phyloP scores from a whole-genome alignment of 1,140 invertebrate species.

The Apolygus lucorum region DNA sequence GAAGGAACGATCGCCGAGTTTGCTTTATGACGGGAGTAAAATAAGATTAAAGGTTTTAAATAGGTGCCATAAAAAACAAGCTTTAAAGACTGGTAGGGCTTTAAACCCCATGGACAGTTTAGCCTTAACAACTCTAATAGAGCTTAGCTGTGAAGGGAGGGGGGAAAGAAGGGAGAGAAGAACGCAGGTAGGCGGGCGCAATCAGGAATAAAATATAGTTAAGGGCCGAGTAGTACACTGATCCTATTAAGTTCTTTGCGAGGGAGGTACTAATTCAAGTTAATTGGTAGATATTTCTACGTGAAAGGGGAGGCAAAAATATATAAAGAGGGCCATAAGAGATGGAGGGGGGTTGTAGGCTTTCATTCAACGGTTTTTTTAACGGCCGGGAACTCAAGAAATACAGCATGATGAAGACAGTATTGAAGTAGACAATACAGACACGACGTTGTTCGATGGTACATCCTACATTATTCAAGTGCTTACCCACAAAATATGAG shows the following conservation, averaged over 20 bases:
- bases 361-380: too few species aligned
- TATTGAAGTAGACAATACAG: too few species aligned
- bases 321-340: too few species aligned
- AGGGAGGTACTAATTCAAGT: conserved; percentile 11
- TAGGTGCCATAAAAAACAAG: conserved; percentile 18
- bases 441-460: too few species aligned
- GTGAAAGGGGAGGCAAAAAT: too few species aligned
- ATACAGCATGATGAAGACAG: too few species aligned
- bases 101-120: conserved; percentile 3
- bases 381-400: too few species aligned
- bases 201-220: conserved; percentile 23
- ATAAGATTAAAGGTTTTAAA: conserved; percentile 20
- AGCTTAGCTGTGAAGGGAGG: conserved; percentile 2
- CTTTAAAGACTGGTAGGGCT: conserved; percentile 5
- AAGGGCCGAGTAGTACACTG: background rate
- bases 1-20: background rate
- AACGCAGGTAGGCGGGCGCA: background rate
- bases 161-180: background rate
- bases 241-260: conserved; percentile 22
- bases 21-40: conserved; percentile 5
- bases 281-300: conserved; percentile 19
- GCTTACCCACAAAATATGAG: too few species aligned
- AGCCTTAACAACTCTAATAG: conserved; percentile 19
- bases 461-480: too few species aligned
- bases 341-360: too few species aligned